These are phyloP conservation scores for Magallana angulata DNA, from an alignment of 1,140 invertebrate species.

Conservation along the genomic window DNA sequence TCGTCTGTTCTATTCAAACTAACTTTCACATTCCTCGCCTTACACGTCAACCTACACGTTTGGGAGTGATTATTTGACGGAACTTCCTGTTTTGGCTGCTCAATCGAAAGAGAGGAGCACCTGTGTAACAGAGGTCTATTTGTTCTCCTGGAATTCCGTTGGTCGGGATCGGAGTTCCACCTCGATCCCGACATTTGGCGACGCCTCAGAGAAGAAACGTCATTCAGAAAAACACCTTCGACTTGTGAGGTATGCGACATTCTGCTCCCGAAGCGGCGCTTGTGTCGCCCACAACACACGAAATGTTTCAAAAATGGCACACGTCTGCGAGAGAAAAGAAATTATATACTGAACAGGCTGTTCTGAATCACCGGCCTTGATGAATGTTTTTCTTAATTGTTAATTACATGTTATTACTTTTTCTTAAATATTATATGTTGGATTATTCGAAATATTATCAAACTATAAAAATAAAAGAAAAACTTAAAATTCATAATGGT, in stretches of 20 bases:
- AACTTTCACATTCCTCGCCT: background rate
- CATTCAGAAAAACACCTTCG: background rate
- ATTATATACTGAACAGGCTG: background rate
- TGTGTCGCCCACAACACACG: background rate
- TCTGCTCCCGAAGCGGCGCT: background rate
- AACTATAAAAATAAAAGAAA: no score
- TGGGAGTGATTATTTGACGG: background rate
- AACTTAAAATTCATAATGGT: no score
- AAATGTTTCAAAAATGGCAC: slow-evolving; percentile 17
- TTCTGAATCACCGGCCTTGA: no score
- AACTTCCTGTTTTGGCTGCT: background rate
- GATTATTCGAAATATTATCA: no score
- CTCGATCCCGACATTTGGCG: background rate
- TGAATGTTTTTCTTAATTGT: no score
- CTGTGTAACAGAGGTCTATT: background rate
- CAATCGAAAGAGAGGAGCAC: background rate
- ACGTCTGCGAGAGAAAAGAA: background rate
- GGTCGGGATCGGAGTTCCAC: background rate
- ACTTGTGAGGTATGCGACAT: background rate
- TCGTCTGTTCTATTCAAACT: background rate
- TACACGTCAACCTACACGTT: background rate
- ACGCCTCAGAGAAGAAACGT: slow-evolving; percentile 20
- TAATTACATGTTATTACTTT: no score
- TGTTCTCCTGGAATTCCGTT: background rate
- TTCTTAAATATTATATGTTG: no score